phyloP scores from a whole-genome alignment of 2,888 invertebrate species.

The Melolontha melolontha region DNA sequence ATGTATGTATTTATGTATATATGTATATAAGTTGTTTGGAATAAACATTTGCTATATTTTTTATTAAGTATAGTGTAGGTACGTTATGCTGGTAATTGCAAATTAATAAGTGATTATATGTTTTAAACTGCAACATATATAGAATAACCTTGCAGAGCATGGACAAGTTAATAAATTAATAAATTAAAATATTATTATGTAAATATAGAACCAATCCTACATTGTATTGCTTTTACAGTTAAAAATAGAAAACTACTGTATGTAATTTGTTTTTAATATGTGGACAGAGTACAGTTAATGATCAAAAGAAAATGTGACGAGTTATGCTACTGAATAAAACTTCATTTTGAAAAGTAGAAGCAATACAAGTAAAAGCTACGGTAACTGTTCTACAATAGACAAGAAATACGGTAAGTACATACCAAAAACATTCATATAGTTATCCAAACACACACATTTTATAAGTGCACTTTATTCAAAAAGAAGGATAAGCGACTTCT shows the following conservation, averaged over 20 bases:
- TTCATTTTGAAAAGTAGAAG: too few relatives aligned
- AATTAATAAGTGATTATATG: too few relatives aligned
- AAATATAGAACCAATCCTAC: constrained; percentile 26
- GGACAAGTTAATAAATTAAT: not conserved
- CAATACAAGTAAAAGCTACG: too few relatives aligned
- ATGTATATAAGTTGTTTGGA: too few relatives aligned
- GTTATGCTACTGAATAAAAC: too few relatives aligned
- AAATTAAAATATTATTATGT: constrained; percentile 26
- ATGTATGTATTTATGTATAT: too few relatives aligned
- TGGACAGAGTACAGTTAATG: not conserved
- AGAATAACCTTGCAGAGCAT: constrained; percentile 2
- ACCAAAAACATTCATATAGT: constrained; percentile 31
- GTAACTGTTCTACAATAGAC: too few relatives aligned
- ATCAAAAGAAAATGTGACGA: too few relatives aligned
- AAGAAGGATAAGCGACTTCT: constrained; percentile 9
- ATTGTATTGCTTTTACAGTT: not conserved
- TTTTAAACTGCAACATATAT: not conserved
- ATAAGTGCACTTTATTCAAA: constrained; percentile 14
- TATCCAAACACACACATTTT: constrained; percentile 33
- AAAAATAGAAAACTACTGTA: too few relatives aligned
- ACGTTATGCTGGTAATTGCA: too few relatives aligned
- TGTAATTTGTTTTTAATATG: constrained; percentile 4
- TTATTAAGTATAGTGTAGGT: too few relatives aligned
- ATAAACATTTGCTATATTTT: too few relatives aligned
- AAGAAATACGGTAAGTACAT: constrained; percentile 5